Base-by-base conservation (phyloP, 2,888 invertebrate genomes). In the Metallyticus violacea region DNA sequence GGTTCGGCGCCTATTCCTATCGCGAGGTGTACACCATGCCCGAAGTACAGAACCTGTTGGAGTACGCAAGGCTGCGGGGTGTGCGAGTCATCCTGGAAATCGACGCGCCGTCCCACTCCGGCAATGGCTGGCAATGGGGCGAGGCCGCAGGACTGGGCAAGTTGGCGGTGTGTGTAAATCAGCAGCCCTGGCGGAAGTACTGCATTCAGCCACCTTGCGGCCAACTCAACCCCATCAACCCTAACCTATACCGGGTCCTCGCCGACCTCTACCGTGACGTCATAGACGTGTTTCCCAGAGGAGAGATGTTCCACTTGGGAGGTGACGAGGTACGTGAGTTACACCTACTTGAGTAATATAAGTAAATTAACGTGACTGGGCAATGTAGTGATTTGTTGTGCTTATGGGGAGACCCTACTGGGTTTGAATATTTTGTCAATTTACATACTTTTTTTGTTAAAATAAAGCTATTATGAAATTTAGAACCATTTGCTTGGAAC, bases 121-220 rank as follows among this genome's bases (percentile, higher is more conserved):
- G 96, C 25, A 95, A 95, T 88, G 97, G 97, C 0, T 97, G 97
- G 97, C 96, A 97, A 90, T 96, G 97, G 96, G 97, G 97, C 0
- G 91, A 91, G 5, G 90, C 91, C 22, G 92, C 92, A 1, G 94
- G 96, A 0, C 92, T 96, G 85, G 97, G 97, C 0, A 95, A 96
- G 86, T 92, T 97, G 77, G 96, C 96, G 9, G 93, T 97, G 88
- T 97, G 97, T 91, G 94, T 97, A 15, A 97, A 97, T 91, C 94
- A 95, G 88, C 93, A 94, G 86, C 95, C 95, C 0, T 97, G 97
- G 97, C 93, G 95, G 1, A 91, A 92, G 0, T 94, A 92, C 88
- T 97, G 97, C 90, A 94, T 96, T 85, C 95, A 97, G 90, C 97
- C 97, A 2, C 97, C 97, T 0, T 97, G 97, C 89, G 97, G 97